Percentiles rank a stretch among this genome's conserved stretches.
phyloP scores from a whole-genome alignment of 2,888 invertebrate genomes.

The Torymus auratus region DNA sequence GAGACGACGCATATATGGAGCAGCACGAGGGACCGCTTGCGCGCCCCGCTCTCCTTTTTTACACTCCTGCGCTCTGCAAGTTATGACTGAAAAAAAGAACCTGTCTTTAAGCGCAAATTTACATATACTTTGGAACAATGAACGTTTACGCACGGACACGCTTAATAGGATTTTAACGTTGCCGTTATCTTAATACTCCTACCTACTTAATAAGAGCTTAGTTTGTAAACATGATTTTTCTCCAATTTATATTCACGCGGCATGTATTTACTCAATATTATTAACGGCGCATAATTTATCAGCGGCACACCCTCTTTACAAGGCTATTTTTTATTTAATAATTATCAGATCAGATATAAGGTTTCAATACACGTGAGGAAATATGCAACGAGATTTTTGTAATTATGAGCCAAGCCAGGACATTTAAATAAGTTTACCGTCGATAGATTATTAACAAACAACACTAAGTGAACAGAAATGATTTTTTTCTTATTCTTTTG shows the following conservation, averaged over 20 bases:
- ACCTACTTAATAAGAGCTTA: not conserved
- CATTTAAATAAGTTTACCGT: too few relatives aligned
- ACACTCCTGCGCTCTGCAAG: not conserved
- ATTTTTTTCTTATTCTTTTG: too few relatives aligned
- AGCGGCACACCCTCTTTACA: not conserved
- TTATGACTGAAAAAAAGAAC: conserved; percentile 29
- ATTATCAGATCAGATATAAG: too few relatives aligned
- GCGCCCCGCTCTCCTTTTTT: not conserved
- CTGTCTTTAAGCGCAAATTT: conserved; percentile 21
- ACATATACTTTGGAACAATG: conserved; percentile 32
- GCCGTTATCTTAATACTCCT: not conserved
- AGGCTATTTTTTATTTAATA: too few relatives aligned
- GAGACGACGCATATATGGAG: conserved; percentile 1
- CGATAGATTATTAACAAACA: too few relatives aligned
- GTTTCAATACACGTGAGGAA: too few relatives aligned
- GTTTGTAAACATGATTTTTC: not conserved
- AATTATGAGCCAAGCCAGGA: too few relatives aligned
- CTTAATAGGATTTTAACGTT: conserved; percentile 22
- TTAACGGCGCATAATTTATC: too few relatives aligned
- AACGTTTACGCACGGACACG: conserved; percentile 18
- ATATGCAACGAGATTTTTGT: too few relatives aligned
- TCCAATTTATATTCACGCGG: not conserved
- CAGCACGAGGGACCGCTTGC: not conserved
- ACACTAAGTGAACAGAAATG: too few relatives aligned
- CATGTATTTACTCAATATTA: not conserved